Evolutionary conservation across 2,113 vertebrate species (phyloP), one percentile per base, ranked within the genome.

Genomic region (Hippoglossus stenolepis): DNA sequence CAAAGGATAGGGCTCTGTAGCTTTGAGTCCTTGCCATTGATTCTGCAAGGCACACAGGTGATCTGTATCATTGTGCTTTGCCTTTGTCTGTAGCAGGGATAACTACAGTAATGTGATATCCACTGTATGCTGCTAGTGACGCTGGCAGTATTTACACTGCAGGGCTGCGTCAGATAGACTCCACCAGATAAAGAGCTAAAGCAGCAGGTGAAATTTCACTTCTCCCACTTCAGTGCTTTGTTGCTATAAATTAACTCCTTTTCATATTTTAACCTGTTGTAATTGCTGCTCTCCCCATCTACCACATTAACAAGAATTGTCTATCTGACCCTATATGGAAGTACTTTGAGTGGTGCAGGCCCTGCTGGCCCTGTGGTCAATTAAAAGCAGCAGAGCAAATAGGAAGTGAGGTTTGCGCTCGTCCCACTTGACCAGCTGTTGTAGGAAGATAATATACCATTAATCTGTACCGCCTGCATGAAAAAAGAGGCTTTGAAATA

Each of bases 271-370:
- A 26, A 5, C 31, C 23, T 70, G 45, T 76, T 65, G 56, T 31
- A 31, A 31, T 31, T 7, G 31, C 77, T 68, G 21, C 65, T 51
- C 59, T 40, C 15, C 0, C n/a, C 3, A 58, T 35, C 58, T 21
- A 18, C 59, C 31, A 57, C 71, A 82, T 71, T 63, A 83, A 82
- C 77, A 79, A 70, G 72, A 74, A 65, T 51, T 15, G 49, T 51
- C 76, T 87, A 43, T 20, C 61, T 70, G 8, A 77, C 93, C 92
- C 86, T 93, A 93, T 86, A 94, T 85, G 91, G 93, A 86, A 83
- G 75, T 83, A 54, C 31, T 82, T 20, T 79, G 83, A 79, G 80
- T 21, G 1, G 70, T 24, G 35, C 18, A 11, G 56, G 38, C 53
- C 56, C 45, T 58, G 80, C 80, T 79, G 40, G 40, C 26, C 24